A percentile compares a stretch with the other conserved stretches of the same genome.
phyloP scores from a whole-genome alignment of 1,140 invertebrate species.

The Belonocnema kinseyi region DNA sequence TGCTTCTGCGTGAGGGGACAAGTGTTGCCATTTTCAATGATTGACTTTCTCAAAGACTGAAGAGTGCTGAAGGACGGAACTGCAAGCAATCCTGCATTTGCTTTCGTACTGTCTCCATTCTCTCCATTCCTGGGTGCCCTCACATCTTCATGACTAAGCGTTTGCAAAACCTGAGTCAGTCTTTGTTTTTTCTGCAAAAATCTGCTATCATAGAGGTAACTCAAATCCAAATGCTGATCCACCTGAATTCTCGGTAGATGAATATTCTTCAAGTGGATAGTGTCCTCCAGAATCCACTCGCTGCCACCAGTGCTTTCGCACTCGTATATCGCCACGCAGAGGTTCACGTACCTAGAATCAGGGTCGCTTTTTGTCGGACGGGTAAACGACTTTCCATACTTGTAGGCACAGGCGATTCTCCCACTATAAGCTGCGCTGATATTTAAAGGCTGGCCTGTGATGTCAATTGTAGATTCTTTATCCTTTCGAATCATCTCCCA shows the following conservation, averaged over 20 bases:
- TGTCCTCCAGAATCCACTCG: constrained; percentile 99
- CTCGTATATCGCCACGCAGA: constrained; percentile 98
- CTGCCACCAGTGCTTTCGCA: constrained; percentile 98
- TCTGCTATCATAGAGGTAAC: constrained; percentile 88
- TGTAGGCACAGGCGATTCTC: constrained; percentile 96
- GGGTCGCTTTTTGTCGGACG: constrained; percentile 85
- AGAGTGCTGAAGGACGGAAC: constrained; percentile 95
- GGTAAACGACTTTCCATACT: constrained; percentile 91
- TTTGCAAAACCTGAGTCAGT: constrained; percentile 82
- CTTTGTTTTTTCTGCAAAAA: constrained; percentile 87
- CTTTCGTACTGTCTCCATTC: constrained; percentile 63
- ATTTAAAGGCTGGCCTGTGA: constrained; percentile 91
- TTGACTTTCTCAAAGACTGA: constrained; percentile 90
- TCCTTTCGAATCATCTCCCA: constrained; percentile 93
- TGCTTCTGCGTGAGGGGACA: constrained; percentile 92
- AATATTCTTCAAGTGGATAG: constrained; percentile 92
- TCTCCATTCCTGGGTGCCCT: constrained; percentile 71
- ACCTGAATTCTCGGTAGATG: constrained; percentile 88
- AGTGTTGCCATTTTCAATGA: constrained; percentile 93
- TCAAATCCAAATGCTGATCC: constrained; percentile 88
- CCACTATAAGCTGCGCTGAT: constrained; percentile 98
- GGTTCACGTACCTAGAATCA: constrained; percentile 91
- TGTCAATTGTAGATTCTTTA: constrained; percentile 90
- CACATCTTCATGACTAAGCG: constrained; percentile 77
- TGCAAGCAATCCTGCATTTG: constrained; percentile 82